phyloP scores from a whole-genome alignment of 2,113 vertebrate species.

The Clarias magur region DNA sequence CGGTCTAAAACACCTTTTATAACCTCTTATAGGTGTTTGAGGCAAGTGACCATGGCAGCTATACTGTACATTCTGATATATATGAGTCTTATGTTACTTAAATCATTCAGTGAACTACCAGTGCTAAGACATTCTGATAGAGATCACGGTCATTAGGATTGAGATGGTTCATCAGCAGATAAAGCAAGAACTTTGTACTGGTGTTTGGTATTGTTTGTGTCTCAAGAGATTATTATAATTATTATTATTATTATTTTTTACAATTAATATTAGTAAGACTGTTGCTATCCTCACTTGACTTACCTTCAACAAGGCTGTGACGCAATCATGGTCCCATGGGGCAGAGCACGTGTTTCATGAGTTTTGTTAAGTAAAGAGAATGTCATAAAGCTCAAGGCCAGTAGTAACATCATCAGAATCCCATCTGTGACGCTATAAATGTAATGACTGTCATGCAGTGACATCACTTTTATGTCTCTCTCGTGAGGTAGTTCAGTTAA shows the following conservation, averaged over 20 bases:
- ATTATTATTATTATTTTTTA: background rate
- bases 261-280: background rate
- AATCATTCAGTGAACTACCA: background rate
- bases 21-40: background rate
- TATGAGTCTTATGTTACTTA: too few relatives aligned
- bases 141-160: background rate
- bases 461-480: background rate
- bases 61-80: background rate
- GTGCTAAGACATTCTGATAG: background rate
- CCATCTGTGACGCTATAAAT: background rate
- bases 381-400: background rate
- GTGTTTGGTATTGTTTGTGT: background rate
- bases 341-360: conserved; percentile 10
- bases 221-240: background rate
- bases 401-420: background rate
- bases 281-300: background rate
- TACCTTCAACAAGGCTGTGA: background rate
- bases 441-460: background rate
- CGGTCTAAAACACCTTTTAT: background rate
- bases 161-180: background rate
- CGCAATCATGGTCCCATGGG: background rate
- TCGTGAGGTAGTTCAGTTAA: background rate
- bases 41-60: background rate
- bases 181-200: background rate
- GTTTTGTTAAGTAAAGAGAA: background rate